Conservation (phyloP, 2,113 vertebrate species). For the Hemibagrus wyckioides region DNA sequence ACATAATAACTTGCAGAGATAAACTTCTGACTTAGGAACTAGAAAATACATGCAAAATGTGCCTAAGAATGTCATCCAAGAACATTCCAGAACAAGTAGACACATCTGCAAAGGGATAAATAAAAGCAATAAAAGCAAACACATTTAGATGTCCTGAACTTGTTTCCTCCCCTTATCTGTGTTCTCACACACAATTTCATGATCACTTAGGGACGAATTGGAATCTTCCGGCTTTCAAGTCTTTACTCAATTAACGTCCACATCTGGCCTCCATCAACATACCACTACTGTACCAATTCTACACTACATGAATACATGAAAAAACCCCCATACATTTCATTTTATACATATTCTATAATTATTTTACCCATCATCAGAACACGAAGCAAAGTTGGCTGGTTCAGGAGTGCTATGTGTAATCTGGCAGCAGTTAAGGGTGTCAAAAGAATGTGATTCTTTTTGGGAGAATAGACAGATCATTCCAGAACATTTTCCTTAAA, state of each 20-base stretch:
- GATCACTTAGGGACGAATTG: slow-evolving; percentile 12
- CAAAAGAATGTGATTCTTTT: neutral
- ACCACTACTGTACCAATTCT: slow-evolving; percentile 28
- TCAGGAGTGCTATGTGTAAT: slow-evolving; percentile 32
- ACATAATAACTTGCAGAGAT: neutral
- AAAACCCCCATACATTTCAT: neutral
- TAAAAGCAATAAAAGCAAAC: neutral
- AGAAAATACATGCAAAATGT: neutral
- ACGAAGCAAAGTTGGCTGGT: slow-evolving; percentile 10
- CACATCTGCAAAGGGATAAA: neutral
- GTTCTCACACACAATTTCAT: slow-evolving; percentile 20
- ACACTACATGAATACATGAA: slow-evolving; percentile 6
- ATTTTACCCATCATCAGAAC: slow-evolving; percentile 9
- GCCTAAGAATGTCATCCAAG: neutral
- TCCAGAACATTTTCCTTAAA: slow-evolving; percentile 39
- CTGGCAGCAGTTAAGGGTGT: slow-evolving; percentile 14
- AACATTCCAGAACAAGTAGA: neutral
- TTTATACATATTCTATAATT: slow-evolving; percentile 24
- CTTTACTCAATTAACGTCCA: slow-evolving; percentile 52
- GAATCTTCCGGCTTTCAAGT: slow-evolving; percentile 18
- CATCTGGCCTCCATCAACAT: slow-evolving; percentile 65
- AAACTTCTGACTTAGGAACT: neutral
- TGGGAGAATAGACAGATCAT: slow-evolving; percentile 28
- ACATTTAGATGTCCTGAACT: neutral
- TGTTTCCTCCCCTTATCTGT: neutral